Percentiles rank a stretch among this genome's conserved stretches.
phyloP scores from a whole-genome alignment of 2,888 invertebrate genomes.

The Hartigia nigra region DNA sequence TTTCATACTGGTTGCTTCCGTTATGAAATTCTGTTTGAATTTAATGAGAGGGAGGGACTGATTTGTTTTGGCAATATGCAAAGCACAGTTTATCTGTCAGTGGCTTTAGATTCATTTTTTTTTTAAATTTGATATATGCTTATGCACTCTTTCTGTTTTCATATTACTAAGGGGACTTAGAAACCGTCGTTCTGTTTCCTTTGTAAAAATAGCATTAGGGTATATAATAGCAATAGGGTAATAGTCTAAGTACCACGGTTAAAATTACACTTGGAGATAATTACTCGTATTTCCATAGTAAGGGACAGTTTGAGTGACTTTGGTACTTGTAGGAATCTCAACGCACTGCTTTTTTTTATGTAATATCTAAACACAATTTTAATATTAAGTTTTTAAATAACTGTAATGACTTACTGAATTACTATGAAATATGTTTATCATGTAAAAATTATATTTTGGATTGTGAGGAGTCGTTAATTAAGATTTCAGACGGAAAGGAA shows the following conservation, averaged over 20 bases:
- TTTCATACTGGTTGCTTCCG: background rate
- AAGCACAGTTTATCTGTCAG: background rate
- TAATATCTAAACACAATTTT: background rate
- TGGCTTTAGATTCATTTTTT: background rate
- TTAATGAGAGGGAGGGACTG: background rate
- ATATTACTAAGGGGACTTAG: background rate
- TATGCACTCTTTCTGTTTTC: background rate
- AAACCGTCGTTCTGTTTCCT: background rate
- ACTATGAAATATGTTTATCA: background rate
- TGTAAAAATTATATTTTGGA: background rate
- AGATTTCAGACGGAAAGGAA: no score
- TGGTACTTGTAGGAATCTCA: background rate
- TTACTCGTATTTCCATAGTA: background rate
- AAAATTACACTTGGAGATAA: background rate
- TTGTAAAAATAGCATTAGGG: background rate
- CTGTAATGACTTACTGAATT: background rate
- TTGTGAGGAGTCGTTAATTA: no score
- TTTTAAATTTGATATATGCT: background rate
- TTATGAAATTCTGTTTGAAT: background rate
- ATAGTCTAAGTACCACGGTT: no score
- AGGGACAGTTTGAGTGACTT: background rate
- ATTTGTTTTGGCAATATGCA: background rate
- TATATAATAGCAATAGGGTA: no score
- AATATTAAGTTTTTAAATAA: background rate
- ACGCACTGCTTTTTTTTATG: background rate